Evolutionary conservation across 53 echinoderm and acorn worm species (phyloP).

Genomic region (Apostichopus leukothele): DNA sequence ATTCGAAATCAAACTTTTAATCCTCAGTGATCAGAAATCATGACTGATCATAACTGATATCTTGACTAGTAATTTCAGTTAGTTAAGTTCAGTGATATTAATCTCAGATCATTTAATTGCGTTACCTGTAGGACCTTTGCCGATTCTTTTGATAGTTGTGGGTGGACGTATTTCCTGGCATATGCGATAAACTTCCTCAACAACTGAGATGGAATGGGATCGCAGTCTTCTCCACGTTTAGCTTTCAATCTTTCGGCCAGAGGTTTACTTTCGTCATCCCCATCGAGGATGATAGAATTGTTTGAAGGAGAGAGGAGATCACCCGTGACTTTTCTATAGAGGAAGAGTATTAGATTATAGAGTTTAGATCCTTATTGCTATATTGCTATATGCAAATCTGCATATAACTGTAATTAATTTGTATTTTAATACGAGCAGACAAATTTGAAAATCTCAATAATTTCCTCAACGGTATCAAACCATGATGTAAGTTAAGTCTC

Average conservation of each 20-base stretch:
- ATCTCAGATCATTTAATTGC: neutral
- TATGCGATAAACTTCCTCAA: conserved; percentile 97
- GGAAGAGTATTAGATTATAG: neutral
- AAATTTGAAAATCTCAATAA: no score
- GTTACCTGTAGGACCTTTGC: conserved; percentile 85
- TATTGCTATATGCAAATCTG: no score
- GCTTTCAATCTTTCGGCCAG: conserved; percentile 88
- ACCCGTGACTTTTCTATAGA: conserved; percentile 13
- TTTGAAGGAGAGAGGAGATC: conserved; percentile 32
- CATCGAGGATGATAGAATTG: conserved; percentile 15
- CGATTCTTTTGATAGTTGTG: conserved; percentile 76
- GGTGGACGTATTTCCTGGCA: conserved; percentile 96
- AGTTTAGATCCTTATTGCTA: no score
- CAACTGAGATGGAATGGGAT: conserved; percentile 88
- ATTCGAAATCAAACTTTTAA: no score
- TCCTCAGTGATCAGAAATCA: no score
- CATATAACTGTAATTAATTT: no score
- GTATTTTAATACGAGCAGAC: no score
- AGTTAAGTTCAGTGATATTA: no score
- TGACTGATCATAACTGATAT: no score
- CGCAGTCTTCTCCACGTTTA: conserved; percentile 71
- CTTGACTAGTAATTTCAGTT: no score
- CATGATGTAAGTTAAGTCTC: no score
- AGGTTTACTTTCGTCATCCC: conserved; percentile 70
- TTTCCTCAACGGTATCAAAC: no score